Base-by-base conservation (phyloP, 2,888 invertebrate genomes). In the Rotaria sp. region DNA sequence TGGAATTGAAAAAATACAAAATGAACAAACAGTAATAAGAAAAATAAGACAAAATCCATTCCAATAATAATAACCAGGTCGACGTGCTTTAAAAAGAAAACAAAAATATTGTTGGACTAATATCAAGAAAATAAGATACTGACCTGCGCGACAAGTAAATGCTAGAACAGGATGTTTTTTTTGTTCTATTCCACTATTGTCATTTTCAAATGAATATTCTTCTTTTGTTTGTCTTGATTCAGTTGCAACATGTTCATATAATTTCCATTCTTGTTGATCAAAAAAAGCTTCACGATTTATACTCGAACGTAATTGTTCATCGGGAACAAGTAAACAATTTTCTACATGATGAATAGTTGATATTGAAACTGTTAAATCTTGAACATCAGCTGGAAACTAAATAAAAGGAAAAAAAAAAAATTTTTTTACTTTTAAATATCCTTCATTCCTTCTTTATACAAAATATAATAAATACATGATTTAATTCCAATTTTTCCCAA, bases 181-280 rank as follows among this genome's bases (percentile, higher is more conserved):
- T 80, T 86, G 85, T 41, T 59, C 45, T 13, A n/a, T 13, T 35
- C 35, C 67, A 67, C 2, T 21, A n/a, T 26, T 10, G 8, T 80
- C 80, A 45, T 80, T n/a, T 80, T 80, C 45, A 45, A 45, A 80
- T 80, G 80, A 80, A 45, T 85, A 67, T 85, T 87, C 84, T 87
- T 88, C 85, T 88, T 84, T 80, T 86, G 87, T 24, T 86, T 87
- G 35, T 87, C 87, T 5, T 86, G 84, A 35, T 87, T 87, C 57
- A 84, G 80, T 80, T 45, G 41, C 80, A 5, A 89, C 89, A 86
- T 89, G 89, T 85, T 89, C 89, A 87, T 89, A 89, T n/a, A 90
- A 88, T 41, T 88, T 88, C 90, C 90, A 90, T 88, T 90, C 90
- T 88, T 90, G 90, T 85, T 90, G 90, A 87, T 90, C 90, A 21